Evolutionary conservation across 2,797 vertebrate genomes (phyloP), one percentile per base, ranked within the genome.

Genomic region (Phataginus tetradactyla): DNA sequence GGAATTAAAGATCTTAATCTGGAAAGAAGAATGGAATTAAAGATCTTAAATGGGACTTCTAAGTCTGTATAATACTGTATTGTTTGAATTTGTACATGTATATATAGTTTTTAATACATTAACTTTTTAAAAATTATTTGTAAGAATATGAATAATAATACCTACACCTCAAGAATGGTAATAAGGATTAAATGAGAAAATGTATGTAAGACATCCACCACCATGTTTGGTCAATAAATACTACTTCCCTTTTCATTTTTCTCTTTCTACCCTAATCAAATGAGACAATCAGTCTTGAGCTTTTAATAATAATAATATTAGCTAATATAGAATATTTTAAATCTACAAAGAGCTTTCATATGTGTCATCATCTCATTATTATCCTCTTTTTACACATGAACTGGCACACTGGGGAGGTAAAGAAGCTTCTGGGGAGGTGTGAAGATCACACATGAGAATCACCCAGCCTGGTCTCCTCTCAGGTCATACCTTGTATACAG

Each of bases 401-500:
- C 3, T 64, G 61, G 83, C 23, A 90, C 66, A 88, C 5, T 34
- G 21, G 18, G 15, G 66, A 77, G 32, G 12, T 78, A 5, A 94
- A 90, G 17, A 80, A 71, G 42, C 89, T 91, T 96, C n/a, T 83
- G 57, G 27, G 86, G 75, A 45, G 45, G 45, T 45, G 45, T 45
- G 9, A 45, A 45, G 25, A 49, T 69, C 32, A 53, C 75, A 55
- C 34, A 79, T 55, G 39, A 86, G 86, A 87, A 68, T 59, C 42
- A 53, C 57, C 15, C 55, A 84, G 42, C 49, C 37, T 32, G 7
- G 64, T 15, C 32, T 68, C 7, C 12, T 69, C 59, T 66, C 15
- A 5, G 23, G 55, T 1, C 45, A 53, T 55, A 99, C 99, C 98
- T 98, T 98, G 90, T 99, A 99, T 21, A 99, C 98, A 0, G 99